Conservation (phyloP, 2,888 invertebrate genomes). For the Chirona hameri region DNA sequence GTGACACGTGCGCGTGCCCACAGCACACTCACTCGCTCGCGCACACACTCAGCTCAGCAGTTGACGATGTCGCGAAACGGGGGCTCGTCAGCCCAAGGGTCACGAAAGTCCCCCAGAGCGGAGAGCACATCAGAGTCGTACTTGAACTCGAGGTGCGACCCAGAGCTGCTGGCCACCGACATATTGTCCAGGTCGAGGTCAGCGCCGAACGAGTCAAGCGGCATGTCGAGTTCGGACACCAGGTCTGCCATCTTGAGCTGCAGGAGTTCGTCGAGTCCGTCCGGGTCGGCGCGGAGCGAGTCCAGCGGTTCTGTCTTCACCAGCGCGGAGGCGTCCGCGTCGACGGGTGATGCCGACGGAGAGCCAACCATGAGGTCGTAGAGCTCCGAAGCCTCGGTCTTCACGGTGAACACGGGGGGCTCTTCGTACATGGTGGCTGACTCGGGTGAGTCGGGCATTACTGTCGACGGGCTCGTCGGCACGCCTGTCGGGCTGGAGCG, state of each 20-base stretch:
- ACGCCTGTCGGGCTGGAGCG: slow-evolving; percentile 35
- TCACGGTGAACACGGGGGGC: background rate
- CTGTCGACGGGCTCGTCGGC: slow-evolving; percentile 38
- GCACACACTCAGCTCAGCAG: background rate
- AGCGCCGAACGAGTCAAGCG: slow-evolving; percentile 39
- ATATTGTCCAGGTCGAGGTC: slow-evolving; percentile 38
- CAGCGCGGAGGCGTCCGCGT: background rate
- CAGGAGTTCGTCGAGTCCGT: slow-evolving; percentile 14
- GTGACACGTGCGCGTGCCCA: background rate
- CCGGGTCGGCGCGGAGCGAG: background rate
- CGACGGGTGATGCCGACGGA: background rate
- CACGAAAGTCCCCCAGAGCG: background rate
- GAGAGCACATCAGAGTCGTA: slow-evolving; percentile 39
- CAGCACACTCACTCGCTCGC: background rate
- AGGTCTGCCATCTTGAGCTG: slow-evolving; percentile 22
- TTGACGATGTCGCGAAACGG: slow-evolving; percentile 11
- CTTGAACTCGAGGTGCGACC: slow-evolving; percentile 40
- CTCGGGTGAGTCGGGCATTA: slow-evolving; percentile 40
- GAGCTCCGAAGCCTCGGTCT: too few species aligned
- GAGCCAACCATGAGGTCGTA: background rate
- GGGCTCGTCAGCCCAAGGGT: slow-evolving; percentile 13
- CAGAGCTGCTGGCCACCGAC: slow-evolving; percentile 39
- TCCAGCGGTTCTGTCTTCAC: background rate
- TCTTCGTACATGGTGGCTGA: slow-evolving; percentile 39
- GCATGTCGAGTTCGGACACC: slow-evolving; percentile 37